phyloP scores from a whole-genome alignment of 2,797 vertebrate genomes.

The Catharus ustulatus region DNA sequence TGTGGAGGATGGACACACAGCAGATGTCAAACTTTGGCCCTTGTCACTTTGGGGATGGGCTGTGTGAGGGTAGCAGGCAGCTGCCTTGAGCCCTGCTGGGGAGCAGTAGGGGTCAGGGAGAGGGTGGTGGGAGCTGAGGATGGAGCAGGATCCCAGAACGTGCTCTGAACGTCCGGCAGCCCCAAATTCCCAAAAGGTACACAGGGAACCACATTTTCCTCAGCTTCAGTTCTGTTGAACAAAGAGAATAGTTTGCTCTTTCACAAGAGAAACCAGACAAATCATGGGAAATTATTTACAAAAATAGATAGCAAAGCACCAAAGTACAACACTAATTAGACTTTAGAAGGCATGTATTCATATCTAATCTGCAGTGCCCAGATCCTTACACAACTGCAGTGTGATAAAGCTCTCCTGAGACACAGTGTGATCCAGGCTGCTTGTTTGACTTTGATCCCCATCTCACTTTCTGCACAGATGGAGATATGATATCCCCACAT shows the following conservation, averaged over 20 bases:
- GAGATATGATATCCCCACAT: neutral
- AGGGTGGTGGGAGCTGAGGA: neutral
- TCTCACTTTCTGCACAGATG: neutral
- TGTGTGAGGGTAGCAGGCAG: neutral
- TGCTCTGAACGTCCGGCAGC: neutral
- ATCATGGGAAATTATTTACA: neutral
- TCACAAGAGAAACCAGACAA: neutral
- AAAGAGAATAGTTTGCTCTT: neutral
- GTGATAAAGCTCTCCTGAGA: neutral
- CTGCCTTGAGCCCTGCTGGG: rapidly evolving
- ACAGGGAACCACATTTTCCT: neutral
- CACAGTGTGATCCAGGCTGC: neutral
- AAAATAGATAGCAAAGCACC: neutral
- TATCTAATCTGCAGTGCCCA: neutral
- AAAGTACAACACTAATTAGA: neutral
- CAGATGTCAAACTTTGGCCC: neutral
- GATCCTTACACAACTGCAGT: neutral
- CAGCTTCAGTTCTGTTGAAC: neutral
- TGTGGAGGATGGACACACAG: rapidly evolving
- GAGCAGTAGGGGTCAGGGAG: neutral
- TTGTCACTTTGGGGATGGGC: neutral
- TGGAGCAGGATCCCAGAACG: neutral
- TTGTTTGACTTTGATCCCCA: neutral
- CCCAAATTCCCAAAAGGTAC: neutral
- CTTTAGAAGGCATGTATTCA: neutral